phyloP scores from a whole-genome alignment of 1,140 invertebrate genomes.

The Apocrypta bakeri region DNA sequence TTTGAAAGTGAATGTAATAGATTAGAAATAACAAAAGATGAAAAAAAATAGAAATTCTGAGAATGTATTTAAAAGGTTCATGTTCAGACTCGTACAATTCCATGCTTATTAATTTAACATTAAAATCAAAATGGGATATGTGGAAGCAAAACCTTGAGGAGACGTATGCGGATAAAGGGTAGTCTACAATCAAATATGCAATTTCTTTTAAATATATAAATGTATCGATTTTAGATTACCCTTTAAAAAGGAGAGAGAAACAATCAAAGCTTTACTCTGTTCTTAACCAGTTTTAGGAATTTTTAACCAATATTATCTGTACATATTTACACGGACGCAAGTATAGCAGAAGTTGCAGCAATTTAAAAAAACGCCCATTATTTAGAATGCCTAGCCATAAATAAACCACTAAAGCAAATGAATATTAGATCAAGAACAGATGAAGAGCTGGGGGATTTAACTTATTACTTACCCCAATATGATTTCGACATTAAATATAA shows the following conservation, averaged over 20 bases:
- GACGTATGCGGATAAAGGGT: constrained; percentile 56
- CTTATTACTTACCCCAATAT: constrained; percentile 14
- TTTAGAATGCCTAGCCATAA: constrained; percentile 10
- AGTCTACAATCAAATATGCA: constrained; percentile 53
- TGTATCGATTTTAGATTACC: constrained; percentile 51
- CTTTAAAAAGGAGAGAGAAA: constrained; percentile 55
- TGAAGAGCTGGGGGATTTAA: constrained; percentile 7
- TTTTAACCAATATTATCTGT: constrained; percentile 51
- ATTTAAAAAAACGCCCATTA: constrained; percentile 25
- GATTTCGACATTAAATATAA: constrained; percentile 39
- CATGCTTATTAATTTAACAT: neutral
- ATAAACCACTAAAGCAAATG: constrained; percentile 48
- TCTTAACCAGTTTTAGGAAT: constrained; percentile 47
- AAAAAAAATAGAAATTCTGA: constrained; percentile 22
- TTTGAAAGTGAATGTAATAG: constrained; percentile 11
- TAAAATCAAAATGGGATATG: neutral
- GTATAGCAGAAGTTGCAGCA: constrained; percentile 52
- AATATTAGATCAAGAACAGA: constrained; percentile 46
- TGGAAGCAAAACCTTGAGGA: constrained; percentile 41
- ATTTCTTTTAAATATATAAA: constrained; percentile 48
- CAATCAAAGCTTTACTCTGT: constrained; percentile 47
- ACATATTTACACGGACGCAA: constrained; percentile 54
- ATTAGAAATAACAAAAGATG: neutral
- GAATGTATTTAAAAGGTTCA: constrained; percentile 37
- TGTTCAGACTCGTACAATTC: constrained; percentile 49